Evolutionary conservation across 1,140 invertebrate species (phyloP).

Genomic region (Aphaenogaster rudis): DNA sequence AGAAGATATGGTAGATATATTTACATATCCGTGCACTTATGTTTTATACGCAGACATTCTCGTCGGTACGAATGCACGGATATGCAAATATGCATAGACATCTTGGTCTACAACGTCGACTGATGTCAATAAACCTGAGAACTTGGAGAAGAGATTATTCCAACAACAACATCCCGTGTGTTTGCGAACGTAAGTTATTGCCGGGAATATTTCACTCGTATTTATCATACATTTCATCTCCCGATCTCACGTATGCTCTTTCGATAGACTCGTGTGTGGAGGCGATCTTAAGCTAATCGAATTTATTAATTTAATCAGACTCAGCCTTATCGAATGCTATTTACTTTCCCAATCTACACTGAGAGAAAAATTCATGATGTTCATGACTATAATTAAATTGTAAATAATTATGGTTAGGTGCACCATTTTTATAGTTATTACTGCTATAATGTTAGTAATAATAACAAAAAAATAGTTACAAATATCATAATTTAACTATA

Average conservation of each 20-base stretch:
- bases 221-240: slow-evolving; percentile 16
- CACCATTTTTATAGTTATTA: too few relatives aligned
- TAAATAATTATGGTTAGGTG: too few relatives aligned
- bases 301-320: slow-evolving; percentile 2
- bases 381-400: too few relatives aligned
- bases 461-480: too few relatives aligned
- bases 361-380: too few relatives aligned
- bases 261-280: neutral
- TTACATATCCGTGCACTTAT: slow-evolving; percentile 41
- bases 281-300: neutral
- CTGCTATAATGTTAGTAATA: too few relatives aligned
- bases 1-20: slow-evolving; percentile 44
- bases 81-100: slow-evolving; percentile 59
- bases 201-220: slow-evolving; percentile 39
- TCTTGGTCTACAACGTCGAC: slow-evolving; percentile 43
- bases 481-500: too few relatives aligned
- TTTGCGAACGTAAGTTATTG: slow-evolving; percentile 57
- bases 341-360: neutral
- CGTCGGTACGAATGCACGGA: slow-evolving; percentile 33
- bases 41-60: slow-evolving; percentile 32
- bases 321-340: neutral
- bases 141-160: slow-evolving; percentile 52
- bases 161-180: slow-evolving; percentile 48
- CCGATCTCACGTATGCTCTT: slow-evolving; percentile 6
- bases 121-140: slow-evolving; percentile 61